phyloP scores from a whole-genome alignment of 2,797 vertebrate species.

The Knipowitschia caucasica region DNA sequence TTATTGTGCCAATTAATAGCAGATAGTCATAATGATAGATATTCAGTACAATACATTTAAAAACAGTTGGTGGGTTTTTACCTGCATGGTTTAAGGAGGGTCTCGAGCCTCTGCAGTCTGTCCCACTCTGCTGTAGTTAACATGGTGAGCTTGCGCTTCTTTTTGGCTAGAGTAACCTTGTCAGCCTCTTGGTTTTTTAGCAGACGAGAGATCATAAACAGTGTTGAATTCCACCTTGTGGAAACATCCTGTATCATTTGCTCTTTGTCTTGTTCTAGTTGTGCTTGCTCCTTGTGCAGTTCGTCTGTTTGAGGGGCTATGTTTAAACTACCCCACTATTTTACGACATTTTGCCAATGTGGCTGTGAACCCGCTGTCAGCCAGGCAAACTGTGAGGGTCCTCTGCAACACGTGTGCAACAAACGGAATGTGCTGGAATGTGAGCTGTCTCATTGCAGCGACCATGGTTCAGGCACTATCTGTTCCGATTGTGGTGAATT shows the following conservation, averaged over 20 bases:
- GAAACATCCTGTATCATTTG: neutral
- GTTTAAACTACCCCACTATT: slow-evolving; percentile 25
- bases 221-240: no score
- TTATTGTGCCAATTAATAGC: neutral
- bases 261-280: slow-evolving; percentile 4
- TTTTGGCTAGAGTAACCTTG: slow-evolving; percentile 5
- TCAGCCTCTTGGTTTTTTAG: slow-evolving; percentile 8
- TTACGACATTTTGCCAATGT: no score
- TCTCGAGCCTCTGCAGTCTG: slow-evolving; percentile 14
- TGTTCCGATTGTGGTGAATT: no score
- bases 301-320: slow-evolving; percentile 22
- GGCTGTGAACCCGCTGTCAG: no score
- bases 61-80: slow-evolving; percentile 3
- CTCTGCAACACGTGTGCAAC: no score
- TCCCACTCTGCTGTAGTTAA: slow-evolving; percentile 19
- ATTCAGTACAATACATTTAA: neutral
- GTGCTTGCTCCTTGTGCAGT: slow-evolving; percentile 9
- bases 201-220: no score
- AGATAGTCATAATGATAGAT: neutral
- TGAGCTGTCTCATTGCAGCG: no score
- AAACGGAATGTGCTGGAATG: slow-evolving; percentile 8
- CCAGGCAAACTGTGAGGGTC: no score
- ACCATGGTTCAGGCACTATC: no score
- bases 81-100: slow-evolving; percentile 23
- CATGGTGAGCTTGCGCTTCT: slow-evolving; percentile 22